Evolutionary conservation across 64 coral and sea anemone species (phyloP).

Genomic region (Stichodactyla helianthus): DNA sequence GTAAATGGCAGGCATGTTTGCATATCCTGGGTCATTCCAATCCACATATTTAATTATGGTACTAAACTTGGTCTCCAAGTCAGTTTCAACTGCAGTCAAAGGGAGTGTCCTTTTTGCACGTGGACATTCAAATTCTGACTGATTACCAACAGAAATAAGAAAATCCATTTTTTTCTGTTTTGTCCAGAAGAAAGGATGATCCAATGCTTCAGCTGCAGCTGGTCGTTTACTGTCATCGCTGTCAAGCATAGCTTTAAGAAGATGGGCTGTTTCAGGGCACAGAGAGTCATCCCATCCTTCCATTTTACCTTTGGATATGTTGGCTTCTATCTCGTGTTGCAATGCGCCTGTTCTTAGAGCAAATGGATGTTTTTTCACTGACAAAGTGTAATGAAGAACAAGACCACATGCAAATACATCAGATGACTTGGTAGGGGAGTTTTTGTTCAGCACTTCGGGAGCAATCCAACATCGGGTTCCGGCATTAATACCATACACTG

Average conservation of each 20-base stretch:
- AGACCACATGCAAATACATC: constrained; percentile 21
- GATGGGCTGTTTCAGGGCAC: not conserved
- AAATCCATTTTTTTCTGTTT: constrained; percentile 5
- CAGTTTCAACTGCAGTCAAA: too few species aligned
- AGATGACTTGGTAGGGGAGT: too few species aligned
- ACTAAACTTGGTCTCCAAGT: too few species aligned
- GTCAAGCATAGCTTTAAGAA: not conserved
- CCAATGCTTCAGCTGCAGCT: not conserved
- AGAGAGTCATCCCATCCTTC: not conserved
- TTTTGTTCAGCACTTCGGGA: not conserved
- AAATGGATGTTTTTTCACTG: constrained; percentile 19
- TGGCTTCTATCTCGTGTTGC: not conserved
- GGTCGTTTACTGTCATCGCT: not conserved
- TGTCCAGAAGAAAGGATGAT: not conserved
- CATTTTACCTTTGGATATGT: not conserved
- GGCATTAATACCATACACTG: too few species aligned
- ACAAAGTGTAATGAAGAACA: constrained; percentile 12
- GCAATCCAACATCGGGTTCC: too few species aligned
- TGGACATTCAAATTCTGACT: constrained; percentile 12
- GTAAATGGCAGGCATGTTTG: too few species aligned
- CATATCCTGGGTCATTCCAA: too few species aligned
- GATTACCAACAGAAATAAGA: constrained; percentile 24
- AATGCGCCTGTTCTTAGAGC: not conserved
- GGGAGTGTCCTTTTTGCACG: not conserved
- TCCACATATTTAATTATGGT: too few species aligned